Conservation (phyloP, 2,113 vertebrate genomes). For the Gopherus flavomarginatus region DNA sequence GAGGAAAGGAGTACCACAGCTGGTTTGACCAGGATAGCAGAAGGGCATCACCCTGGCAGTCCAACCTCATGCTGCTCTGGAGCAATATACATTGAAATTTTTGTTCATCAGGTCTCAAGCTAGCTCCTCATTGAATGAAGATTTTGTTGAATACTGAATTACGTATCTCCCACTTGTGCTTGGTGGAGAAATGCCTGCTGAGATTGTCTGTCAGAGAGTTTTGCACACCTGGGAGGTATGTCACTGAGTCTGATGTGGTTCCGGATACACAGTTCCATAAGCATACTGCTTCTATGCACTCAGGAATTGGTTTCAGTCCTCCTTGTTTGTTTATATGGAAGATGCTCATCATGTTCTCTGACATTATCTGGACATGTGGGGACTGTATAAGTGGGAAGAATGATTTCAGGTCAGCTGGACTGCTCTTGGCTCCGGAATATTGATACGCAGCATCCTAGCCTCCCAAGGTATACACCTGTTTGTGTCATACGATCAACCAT, state of each 20-base stretch:
- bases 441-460: no score
- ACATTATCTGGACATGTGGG: background rate
- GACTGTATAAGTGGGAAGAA: background rate
- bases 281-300: background rate
- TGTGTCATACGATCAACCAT: background rate
- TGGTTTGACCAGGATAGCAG: no score
- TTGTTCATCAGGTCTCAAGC: background rate
- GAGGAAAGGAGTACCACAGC: background rate
- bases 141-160: background rate
- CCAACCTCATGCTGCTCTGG: background rate
- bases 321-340: background rate
- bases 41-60: background rate
- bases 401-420: background rate
- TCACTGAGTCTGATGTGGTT: no score
- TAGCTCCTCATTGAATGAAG: background rate
- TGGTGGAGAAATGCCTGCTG: background rate
- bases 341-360: background rate
- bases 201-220: background rate
- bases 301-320: background rate
- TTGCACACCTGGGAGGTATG: no score
- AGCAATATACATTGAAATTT: background rate
- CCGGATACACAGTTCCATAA: background rate
- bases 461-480: background rate
- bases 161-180: background rate
- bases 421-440: background rate